phyloP scores from a whole-genome alignment of 2,113 vertebrate genomes.

The Lipotes vexillifer region DNA sequence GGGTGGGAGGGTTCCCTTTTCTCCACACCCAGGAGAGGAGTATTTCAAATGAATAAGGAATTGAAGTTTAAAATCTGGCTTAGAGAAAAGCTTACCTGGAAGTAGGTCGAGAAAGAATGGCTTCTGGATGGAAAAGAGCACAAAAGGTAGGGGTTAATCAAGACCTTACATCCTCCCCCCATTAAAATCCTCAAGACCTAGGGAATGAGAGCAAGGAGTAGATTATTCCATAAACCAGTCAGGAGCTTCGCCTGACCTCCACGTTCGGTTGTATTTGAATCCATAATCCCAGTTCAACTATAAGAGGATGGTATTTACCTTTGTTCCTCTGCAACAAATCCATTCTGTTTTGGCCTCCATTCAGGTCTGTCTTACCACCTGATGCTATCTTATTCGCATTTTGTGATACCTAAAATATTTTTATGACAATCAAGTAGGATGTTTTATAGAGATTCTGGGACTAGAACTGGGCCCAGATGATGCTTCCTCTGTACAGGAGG shows the following conservation, averaged over 20 bases:
- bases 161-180: background rate
- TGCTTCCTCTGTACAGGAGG: background rate
- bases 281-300: background rate
- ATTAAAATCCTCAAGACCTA: background rate
- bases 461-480: background rate
- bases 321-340: background rate
- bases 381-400: background rate
- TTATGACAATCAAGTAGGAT: background rate
- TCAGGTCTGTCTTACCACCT: background rate
- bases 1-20: background rate
- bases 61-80: background rate
- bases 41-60: conserved; percentile 31
- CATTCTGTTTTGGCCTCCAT: background rate
- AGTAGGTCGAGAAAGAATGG: conserved; percentile 18
- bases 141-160: background rate
- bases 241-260: background rate
- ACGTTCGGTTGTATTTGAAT: background rate
- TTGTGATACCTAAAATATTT: conserved; percentile 26
- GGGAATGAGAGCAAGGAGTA: background rate
- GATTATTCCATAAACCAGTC: background rate
- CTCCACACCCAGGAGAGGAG: background rate
- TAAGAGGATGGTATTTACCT: background rate
- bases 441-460: background rate
- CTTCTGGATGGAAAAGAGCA: background rate
- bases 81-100: background rate